Percentiles rank a stretch among this genome's conserved stretches.
Conservation (phyloP, 2,113 vertebrate species). For the Chroicocephalus ridibundus region DNA sequence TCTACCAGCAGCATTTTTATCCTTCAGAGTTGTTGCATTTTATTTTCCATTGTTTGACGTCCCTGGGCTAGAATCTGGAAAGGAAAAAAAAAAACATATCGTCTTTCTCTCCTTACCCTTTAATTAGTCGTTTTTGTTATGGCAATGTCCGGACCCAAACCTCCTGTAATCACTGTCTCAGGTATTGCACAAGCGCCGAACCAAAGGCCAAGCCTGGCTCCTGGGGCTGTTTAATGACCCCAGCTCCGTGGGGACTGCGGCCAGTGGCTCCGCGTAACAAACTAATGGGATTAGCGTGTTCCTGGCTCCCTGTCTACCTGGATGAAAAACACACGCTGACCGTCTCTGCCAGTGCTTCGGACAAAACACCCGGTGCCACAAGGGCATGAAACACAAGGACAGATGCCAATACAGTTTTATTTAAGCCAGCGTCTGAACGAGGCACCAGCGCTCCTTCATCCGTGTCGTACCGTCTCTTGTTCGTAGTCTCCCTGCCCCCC, state of each 20-base stretch:
- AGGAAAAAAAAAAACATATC: background rate
- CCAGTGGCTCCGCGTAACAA: background rate
- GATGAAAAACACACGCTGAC: background rate
- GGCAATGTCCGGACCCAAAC: background rate
- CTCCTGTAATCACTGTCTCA: background rate
- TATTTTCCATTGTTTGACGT: background rate
- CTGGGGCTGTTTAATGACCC: background rate
- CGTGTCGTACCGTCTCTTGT: background rate
- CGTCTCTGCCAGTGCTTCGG: background rate
- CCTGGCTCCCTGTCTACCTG: slow-evolving; percentile 8
- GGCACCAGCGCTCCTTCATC: background rate
- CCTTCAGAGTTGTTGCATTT: background rate
- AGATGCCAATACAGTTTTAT: background rate
- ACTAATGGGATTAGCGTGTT: background rate
- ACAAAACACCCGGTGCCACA: background rate
- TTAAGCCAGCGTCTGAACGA: background rate
- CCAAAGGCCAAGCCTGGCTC: background rate
- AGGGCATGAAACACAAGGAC: background rate
- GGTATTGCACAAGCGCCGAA: background rate
- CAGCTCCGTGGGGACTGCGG: background rate
- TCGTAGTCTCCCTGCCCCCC: accelerated
- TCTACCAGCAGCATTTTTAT: background rate
- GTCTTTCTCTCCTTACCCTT: background rate
- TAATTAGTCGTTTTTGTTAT: background rate
- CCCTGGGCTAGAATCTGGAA: background rate